Base-by-base conservation (phyloP, 2,113 vertebrate genomes). In the Halcyon senegalensis region DNA sequence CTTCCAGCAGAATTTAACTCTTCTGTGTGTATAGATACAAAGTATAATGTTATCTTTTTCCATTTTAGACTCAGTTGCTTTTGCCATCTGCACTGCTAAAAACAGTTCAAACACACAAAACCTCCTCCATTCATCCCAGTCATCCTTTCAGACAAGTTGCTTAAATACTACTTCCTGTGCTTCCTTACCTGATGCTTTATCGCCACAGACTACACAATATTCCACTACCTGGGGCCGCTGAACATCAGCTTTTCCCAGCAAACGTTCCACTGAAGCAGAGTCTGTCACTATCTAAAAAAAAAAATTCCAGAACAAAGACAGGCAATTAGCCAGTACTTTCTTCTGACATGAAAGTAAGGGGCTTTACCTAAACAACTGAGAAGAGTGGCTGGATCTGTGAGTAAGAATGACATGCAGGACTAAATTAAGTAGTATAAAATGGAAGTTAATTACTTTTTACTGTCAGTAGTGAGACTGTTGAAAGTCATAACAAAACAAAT, bases 121-220 rank as follows among this genome's bases (percentile, higher is more conserved):
- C n/a, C 33, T 78, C 18, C 27, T 94, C 23, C 53, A 51, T 82
- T 78, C 41, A 50, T 51, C n/a, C 33, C 31, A 82, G 62, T 59
- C 64, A 95, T 59, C 62, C 25, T 83, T 93, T 89, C 60, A 84
- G 46, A 37, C 44, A 92, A 64, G 31, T 82, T 81, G 66, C 62
- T 84, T 81, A 21, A 84, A 68, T 31, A 33, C 6, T 23, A 3
- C 20, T 56, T 83, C 19, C 37, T 51, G 6, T 19, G 19, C 51
- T 69, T 84, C 84, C 97, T 91, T 98, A 99, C 99, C 99, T 97
- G 99, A 99, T 87, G 99, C 99, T 98, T 99, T 99, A 98, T 99
- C 99, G 10, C 99, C 99, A 94, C 99, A 99, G 92, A 99, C 99
- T 64, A 99, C 98, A 56, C 99, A 99, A 96, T 99, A 99, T 89